Evolutionary conservation across 2,113 vertebrate species (phyloP).

Genomic region (Anarhynchus alexandrinus): DNA sequence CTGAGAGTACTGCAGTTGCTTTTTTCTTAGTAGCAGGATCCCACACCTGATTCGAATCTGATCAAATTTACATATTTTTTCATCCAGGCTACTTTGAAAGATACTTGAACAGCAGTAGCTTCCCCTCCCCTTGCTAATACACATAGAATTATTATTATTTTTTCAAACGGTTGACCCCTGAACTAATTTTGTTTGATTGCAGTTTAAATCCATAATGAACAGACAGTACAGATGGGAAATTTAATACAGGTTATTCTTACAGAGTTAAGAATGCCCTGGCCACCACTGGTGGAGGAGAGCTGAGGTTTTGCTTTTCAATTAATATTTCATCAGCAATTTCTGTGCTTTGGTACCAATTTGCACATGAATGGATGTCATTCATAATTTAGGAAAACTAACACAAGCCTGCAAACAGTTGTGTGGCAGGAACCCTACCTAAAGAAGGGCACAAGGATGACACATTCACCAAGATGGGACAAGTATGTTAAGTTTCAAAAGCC

Average conservation of each 20-base stretch:
- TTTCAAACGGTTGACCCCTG: not conserved
- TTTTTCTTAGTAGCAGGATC: not conserved
- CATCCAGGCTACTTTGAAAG: not conserved
- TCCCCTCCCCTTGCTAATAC: not conserved
- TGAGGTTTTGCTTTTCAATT: not conserved
- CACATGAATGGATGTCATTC: not conserved
- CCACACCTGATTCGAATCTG: accelerated
- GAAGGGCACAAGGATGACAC: not conserved
- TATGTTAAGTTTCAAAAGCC: not conserved
- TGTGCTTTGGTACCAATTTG: not conserved
- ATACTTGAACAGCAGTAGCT: not conserved
- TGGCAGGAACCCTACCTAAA: not conserved
- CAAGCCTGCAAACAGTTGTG: not conserved
- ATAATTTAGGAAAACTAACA: not conserved
- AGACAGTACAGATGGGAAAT: not conserved
- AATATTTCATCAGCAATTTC: not conserved
- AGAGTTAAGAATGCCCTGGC: not conserved
- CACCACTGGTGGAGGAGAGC: not conserved
- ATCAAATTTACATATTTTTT: not conserved
- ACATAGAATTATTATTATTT: not conserved
- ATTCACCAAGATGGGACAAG: not conserved
- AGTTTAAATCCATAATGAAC: not conserved
- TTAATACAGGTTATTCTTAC: not conserved
- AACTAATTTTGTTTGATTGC: not conserved
- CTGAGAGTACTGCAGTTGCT: not conserved